Evolutionary conservation across 2,888 invertebrate species (phyloP), one percentile per base, ranked within the genome.

Genomic region (Polydrusus pterygomalis): DNA sequence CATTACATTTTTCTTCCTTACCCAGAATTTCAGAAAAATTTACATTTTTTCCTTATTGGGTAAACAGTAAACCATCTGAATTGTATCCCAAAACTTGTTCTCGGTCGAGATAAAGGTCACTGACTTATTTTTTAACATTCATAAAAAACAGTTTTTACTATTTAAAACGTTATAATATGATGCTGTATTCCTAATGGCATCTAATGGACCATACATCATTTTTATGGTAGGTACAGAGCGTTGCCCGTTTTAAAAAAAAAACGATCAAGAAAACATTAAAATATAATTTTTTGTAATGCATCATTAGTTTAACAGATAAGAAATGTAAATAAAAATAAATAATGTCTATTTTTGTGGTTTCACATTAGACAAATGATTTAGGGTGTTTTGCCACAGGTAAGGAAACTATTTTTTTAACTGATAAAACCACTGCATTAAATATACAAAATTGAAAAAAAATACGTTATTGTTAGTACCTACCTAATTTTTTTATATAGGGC

Each of bases 91-190:
- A 56, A 56, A 56, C 56, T 56, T 34, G 56, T 56, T 56, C n/a
- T 34, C 15, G n/a, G 15, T n/a, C 1, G 2, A 38, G 38, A 38
- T 17, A 17, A 38, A 38, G 58, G 15, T 60, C 58, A 60, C 17
- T 60, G 58, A 60, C 58, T 60, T 18, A 8, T 38, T 60, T 60
- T 60, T 60, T 18, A 9, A 56, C 15, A 30, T 38, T 15, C 10
- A 60, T 56, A 15, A 11, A 25, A 60, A 60, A 60, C 30, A 18
- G 30, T 54, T 54, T 13, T 6, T 47, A 47, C 47, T 47, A 17
- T n/a, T 45, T 13, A 20, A 25, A 25, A 54, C 17, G 54, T 54
- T 54, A 34, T 10, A 11, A 20, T 25, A 25, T 54, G 54, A 54
- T 54, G 54, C 25, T 25, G n/a, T 54, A 54, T 47, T 47, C 17